Evolutionary conservation across 1,140 invertebrate genomes (phyloP), one percentile per base, ranked within the genome.

Genomic region (Drosophila littoralis): DNA sequence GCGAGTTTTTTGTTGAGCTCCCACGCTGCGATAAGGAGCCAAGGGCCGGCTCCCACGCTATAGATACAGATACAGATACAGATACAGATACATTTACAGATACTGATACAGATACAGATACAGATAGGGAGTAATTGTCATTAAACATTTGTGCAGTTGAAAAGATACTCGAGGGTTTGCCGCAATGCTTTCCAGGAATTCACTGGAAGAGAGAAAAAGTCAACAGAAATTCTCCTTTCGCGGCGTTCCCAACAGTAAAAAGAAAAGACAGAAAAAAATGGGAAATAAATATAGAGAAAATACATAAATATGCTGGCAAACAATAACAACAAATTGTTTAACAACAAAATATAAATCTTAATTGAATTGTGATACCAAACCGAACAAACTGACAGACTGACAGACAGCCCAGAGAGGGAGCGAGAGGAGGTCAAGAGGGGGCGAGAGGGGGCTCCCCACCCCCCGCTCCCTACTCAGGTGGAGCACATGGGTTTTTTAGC

Each of bases 291-390:
- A 86, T 69, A 40, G 38, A 68, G 64, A 70, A 60, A 70, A 79
- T 74, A 77, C 79, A 63, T 78, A 75, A 75, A 75, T 67, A 77
- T 48, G 69, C 43, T 64, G 42, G 42, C 68, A 71, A 61, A 66
- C 58, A 69, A 78, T 63, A 77, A 76, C 68, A 82, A 82, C 79
- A 77, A 82, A 88, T 83, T 88, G 84, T 89, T 89, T 60, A 88
- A 89, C 83, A 88, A 86, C 81, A 82, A 88, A 84, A 89, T 81
- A 90, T 89, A 89, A 89, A 89, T 89, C 84, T 89, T 89, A 89
- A 89, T 89, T 89, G 85, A 89, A 90, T 89, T 89, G 85, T 89
- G 84, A 83, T 88, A 83, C 79, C 76, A 69, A 45, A 66, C 63
- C 71, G 76, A 73, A 33, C 50, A 52, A 15, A 15, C 80, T 75